phyloP scores from a whole-genome alignment of 2,888 invertebrate species.

The Spisula subtruncata region DNA sequence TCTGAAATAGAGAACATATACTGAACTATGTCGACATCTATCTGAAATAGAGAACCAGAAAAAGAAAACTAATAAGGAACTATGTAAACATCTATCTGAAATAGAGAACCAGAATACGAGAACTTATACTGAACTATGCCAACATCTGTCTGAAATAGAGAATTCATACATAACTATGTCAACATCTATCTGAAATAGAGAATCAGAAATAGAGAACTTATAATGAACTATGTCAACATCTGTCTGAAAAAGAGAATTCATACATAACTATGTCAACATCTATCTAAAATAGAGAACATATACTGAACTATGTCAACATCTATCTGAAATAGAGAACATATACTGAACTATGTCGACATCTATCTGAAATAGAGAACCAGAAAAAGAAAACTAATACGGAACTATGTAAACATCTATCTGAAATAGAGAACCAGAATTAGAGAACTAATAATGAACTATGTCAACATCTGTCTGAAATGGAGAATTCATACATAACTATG shows the following conservation, averaged over 20 bases:
- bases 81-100: not conserved
- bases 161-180: not conserved
- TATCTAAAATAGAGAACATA: not conserved
- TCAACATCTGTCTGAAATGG: no score
- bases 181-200: not conserved
- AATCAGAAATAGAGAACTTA: not conserved
- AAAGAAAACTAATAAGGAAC: not conserved
- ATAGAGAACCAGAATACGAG: not conserved
- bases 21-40: not conserved
- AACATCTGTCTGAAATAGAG: not conserved
- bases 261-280: not conserved
- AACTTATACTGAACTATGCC: not conserved
- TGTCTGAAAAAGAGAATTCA: not conserved
- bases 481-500: not conserved
- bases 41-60: not conserved
- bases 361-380: no score
- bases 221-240: no score
- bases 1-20: not conserved
- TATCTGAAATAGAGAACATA: not conserved
- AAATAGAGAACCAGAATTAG: no score
- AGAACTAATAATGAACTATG: no score
- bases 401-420: no score
- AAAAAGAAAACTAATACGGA: no score
- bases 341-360: no score
- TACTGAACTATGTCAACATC: not conserved